phyloP scores from a whole-genome alignment of 2,113 vertebrate genomes.

The Loxodonta africana region DNA sequence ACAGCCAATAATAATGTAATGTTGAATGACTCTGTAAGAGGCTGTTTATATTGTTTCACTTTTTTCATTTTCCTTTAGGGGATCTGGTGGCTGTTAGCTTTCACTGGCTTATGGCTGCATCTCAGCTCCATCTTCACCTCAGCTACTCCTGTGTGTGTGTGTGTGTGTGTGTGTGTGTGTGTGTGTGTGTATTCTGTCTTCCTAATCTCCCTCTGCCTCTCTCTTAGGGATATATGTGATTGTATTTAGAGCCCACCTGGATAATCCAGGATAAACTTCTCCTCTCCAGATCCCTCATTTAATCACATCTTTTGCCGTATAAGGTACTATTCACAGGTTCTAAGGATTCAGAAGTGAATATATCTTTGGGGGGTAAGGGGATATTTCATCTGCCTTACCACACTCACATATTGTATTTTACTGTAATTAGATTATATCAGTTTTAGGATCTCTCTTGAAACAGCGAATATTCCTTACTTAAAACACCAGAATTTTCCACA shows the following conservation, averaged over 20 bases:
- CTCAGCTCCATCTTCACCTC: neutral
- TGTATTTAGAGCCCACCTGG: neutral
- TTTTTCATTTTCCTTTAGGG: neutral
- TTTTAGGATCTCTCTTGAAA: conserved; percentile 40
- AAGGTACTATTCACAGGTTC: neutral
- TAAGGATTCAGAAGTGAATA: neutral
- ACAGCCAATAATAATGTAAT: neutral
- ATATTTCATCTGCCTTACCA: neutral
- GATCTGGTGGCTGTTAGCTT: too few relatives aligned
- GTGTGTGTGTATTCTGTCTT: neutral
- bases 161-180: neutral
- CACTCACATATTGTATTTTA: neutral
- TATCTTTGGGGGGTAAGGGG: neutral
- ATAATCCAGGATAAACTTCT: neutral
- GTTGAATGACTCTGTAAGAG: neutral
- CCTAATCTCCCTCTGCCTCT: neutral
- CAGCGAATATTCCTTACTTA: neutral
- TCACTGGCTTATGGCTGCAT: neutral
- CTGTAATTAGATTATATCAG: neutral
- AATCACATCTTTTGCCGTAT: too few relatives aligned
- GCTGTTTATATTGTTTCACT: neutral
- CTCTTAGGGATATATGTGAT: neutral
- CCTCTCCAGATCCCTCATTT: neutral
- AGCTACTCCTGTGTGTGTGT: neutral
- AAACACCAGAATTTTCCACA: conserved; percentile 11